Percentiles rank a stretch among this genome's conserved stretches.
Conservation (phyloP, 2,113 vertebrate species). For the Bucco capensis region DNA sequence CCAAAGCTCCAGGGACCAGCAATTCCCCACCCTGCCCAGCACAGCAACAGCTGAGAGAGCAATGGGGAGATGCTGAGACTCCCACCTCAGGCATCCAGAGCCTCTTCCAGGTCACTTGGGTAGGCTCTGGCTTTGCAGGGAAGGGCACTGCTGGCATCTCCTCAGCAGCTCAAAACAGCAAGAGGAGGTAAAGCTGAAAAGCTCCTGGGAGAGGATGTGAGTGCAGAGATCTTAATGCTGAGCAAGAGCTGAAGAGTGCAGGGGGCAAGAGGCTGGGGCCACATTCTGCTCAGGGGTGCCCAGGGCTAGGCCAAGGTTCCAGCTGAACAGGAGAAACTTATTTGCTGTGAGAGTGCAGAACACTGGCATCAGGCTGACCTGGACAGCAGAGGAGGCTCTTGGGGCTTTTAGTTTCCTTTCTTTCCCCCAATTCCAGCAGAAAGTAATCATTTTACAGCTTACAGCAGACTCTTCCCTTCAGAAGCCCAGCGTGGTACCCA, state of each 20-base stretch:
- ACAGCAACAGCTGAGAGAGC: background rate
- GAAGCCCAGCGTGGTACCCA: accelerated
- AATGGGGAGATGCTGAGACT: accelerated
- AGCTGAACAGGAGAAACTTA: background rate
- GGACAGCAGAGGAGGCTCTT: background rate
- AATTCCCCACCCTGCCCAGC: background rate
- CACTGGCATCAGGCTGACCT: no score
- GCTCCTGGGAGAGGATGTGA: background rate
- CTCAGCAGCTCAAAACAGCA: background rate
- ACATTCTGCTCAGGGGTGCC: background rate
- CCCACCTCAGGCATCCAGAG: accelerated
- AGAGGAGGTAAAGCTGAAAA: background rate
- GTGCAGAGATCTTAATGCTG: background rate
- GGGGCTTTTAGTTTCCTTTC: background rate
- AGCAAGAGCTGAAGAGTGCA: background rate
- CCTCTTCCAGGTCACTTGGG: accelerated
- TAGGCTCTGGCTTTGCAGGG: background rate
- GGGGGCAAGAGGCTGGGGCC: background rate
- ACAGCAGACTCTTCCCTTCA: background rate
- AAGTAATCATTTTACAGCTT: accelerated
- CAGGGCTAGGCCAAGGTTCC: background rate
- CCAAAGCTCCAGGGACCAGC: background rate
- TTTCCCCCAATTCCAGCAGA: background rate
- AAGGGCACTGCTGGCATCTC: background rate
- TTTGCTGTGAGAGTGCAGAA: background rate